phyloP scores from a whole-genome alignment of 1,140 invertebrate species.

The Nasonia vitripennis region DNA sequence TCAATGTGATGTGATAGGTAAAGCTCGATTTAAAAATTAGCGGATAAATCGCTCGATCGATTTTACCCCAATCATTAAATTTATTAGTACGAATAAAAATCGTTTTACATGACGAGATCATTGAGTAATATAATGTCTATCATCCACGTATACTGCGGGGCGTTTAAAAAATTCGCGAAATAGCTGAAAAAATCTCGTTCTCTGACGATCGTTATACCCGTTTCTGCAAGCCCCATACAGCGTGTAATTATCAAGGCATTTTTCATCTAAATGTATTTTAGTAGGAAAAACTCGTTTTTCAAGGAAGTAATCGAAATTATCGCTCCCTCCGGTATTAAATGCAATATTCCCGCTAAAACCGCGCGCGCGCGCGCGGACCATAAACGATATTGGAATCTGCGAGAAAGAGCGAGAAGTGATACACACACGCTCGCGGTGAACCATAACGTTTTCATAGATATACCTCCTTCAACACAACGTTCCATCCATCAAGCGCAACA shows the following conservation, averaged over 20 bases:
- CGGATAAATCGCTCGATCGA: background rate
- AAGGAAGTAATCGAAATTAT: conserved; percentile 15
- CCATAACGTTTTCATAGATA: background rate
- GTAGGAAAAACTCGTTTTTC: conserved; percentile 21
- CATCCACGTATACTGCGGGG: background rate
- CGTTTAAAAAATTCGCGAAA: background rate
- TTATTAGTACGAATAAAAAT: background rate
- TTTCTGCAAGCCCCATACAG: background rate
- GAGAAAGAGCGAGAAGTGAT: background rate
- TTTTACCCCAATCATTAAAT: background rate
- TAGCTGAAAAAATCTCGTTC: background rate
- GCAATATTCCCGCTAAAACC: conserved; percentile 14
- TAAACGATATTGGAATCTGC: background rate
- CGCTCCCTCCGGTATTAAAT: background rate
- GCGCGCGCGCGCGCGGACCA: background rate
- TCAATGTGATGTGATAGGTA: background rate
- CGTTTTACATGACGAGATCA: no score
- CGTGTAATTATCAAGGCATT: conserved; percentile 16
- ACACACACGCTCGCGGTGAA: background rate
- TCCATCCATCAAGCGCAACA: background rate
- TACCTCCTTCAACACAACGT: no score
- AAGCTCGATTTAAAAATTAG: background rate
- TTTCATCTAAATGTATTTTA: conserved; percentile 5
- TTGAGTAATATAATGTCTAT: background rate
- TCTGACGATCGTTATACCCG: background rate